Percentiles rank a stretch among this genome's conserved stretches.
phyloP scores from a whole-genome alignment of 2,797 vertebrate species.

The Peromyscus melanophrys region DNA sequence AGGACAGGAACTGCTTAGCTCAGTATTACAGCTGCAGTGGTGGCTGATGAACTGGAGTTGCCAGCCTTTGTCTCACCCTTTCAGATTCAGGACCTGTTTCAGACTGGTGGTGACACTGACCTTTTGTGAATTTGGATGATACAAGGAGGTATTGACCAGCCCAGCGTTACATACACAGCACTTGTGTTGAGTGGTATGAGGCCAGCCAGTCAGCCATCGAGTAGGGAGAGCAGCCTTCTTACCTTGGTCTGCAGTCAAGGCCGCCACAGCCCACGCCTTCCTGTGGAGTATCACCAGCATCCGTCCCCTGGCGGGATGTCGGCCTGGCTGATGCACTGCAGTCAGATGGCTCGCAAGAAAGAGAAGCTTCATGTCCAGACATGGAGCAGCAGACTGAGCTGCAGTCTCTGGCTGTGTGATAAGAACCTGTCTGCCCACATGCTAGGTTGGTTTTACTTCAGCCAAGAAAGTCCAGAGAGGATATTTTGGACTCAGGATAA shows the following conservation, averaged over 20 bases:
- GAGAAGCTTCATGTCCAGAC: conserved; percentile 73
- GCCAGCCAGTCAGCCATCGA: conserved; percentile 75
- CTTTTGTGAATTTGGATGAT: conserved; percentile 81
- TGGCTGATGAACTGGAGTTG: conserved; percentile 78
- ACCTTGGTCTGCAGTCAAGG: conserved; percentile 44
- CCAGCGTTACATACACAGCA: conserved; percentile 71
- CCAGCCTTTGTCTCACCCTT: conserved; percentile 76
- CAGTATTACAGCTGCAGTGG: conserved; percentile 84
- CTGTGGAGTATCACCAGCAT: conserved; percentile 70
- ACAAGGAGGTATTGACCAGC: conserved; percentile 67
- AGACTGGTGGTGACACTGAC: conserved; percentile 71
- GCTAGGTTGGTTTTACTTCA: conserved; percentile 65
- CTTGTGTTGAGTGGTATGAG: conserved; percentile 69
- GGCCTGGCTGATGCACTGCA: conserved; percentile 55
- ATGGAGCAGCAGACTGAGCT: conserved; percentile 81
- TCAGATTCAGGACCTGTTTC: conserved; percentile 74
- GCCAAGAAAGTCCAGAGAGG: conserved; percentile 53
- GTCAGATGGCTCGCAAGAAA: conserved; percentile 74
- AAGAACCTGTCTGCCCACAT: conserved; percentile 60
- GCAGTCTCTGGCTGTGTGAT: conserved; percentile 78
- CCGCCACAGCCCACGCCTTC: conserved; percentile 67
- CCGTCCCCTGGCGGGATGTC: conserved; percentile 60
- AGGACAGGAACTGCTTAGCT: conserved; percentile 84
- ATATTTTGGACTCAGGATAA: conserved; percentile 56
- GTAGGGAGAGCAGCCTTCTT: conserved; percentile 70